These are phyloP conservation scores for Phrynocephalus vlangalii DNA, from an alignment of 2,797 vertebrate genomes.

Conservation along the genomic window DNA sequence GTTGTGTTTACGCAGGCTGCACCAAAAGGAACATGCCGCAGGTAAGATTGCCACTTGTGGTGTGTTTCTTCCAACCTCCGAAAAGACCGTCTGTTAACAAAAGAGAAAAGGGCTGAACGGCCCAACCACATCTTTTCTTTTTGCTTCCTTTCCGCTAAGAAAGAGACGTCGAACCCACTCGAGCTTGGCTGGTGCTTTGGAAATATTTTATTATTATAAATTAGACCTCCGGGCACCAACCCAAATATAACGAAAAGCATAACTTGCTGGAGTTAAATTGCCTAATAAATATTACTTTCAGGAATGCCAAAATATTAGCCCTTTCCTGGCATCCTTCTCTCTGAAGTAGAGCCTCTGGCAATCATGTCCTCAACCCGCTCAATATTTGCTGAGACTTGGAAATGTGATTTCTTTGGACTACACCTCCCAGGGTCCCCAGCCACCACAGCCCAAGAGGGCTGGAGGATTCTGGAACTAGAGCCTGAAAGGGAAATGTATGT, in stretches of 20 bases:
- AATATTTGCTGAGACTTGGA: neutral
- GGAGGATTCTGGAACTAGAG: too few relatives aligned
- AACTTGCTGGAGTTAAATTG: slow-evolving; percentile 30
- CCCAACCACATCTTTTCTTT: neutral
- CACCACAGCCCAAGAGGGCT: too few relatives aligned
- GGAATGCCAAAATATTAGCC: slow-evolving; percentile 28
- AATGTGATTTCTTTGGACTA: too few relatives aligned
- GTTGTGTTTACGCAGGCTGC: neutral
- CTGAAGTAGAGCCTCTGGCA: neutral
- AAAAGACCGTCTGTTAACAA: slow-evolving; percentile 46
- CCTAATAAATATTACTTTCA: slow-evolving; percentile 26
- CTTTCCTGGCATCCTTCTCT: slow-evolving; percentile 16
- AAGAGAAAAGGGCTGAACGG: neutral
- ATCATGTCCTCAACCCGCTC: neutral
- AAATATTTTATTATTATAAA: slow-evolving; percentile 45
- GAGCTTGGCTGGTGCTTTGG: slow-evolving; percentile 23
- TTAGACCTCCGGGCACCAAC: slow-evolving; percentile 19
- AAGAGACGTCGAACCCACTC: neutral
- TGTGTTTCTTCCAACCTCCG: neutral
- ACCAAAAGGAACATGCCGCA: neutral
- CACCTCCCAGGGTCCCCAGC: too few relatives aligned
- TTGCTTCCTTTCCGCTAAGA: neutral
- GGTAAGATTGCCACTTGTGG: neutral
- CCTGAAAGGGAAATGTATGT: too few relatives aligned
- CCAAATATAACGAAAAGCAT: slow-evolving; percentile 41